These are phyloP conservation scores for Mormyrus proboscirostris DNA, from an alignment of 2,797 vertebrate genomes.

Conservation along the genomic window DNA sequence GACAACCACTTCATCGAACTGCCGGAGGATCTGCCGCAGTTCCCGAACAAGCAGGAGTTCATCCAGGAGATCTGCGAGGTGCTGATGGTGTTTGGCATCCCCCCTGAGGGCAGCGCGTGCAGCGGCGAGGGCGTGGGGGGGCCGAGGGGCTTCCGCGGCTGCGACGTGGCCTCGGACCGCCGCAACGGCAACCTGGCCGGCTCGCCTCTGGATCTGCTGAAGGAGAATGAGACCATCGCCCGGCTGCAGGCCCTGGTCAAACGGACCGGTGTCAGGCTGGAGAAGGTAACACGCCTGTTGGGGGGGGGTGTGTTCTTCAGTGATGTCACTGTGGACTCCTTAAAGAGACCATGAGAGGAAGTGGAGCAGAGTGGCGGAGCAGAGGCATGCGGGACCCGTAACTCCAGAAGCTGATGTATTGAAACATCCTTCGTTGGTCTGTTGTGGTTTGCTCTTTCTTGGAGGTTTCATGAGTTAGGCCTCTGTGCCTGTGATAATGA, in stretches of 20 bases:
- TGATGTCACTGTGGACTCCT: neutral
- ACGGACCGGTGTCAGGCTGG: constrained; percentile 91
- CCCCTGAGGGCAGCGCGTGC: constrained; percentile 82
- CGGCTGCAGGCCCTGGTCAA: constrained; percentile 91
- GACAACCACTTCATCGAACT: constrained; percentile 97
- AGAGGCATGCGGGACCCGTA: neutral
- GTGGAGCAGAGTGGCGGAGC: neutral
- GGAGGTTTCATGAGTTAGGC: neutral
- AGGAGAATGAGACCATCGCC: constrained; percentile 93
- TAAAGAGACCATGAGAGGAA: neutral
- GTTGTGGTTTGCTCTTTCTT: neutral
- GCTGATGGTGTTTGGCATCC: constrained; percentile 81
- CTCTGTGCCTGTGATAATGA: neutral
- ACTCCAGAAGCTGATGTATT: neutral
- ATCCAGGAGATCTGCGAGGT: constrained; percentile 96
- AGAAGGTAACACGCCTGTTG: constrained; percentile 69
- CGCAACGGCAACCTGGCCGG: constrained; percentile 87
- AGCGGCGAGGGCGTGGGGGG: constrained; percentile 77
- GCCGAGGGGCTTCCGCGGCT: constrained; percentile 68
- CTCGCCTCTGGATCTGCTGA: constrained; percentile 83
- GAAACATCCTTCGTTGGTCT: neutral
- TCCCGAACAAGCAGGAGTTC: constrained; percentile 98
- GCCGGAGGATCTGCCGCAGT: constrained; percentile 94
- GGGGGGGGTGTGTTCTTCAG: neutral
- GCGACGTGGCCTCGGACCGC: constrained; percentile 84